These are phyloP conservation scores for Perccottus glenii DNA, from an alignment of 2,113 vertebrate species.

Conservation along the genomic window DNA sequence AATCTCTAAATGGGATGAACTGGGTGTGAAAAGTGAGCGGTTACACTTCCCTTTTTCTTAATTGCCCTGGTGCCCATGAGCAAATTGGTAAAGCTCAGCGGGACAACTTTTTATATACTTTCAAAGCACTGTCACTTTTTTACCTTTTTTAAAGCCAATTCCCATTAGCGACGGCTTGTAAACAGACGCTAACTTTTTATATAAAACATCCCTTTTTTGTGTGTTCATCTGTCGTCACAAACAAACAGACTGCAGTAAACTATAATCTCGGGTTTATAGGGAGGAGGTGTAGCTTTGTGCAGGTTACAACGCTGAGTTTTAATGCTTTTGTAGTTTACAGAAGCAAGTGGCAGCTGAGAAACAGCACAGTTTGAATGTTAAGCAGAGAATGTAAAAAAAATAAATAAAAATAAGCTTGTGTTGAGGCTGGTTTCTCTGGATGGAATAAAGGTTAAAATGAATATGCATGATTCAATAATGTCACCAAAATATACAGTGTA, in stretches of 20 bases:
- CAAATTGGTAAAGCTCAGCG: constrained; percentile 7
- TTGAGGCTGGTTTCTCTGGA: background rate
- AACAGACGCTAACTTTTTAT: constrained; percentile 2
- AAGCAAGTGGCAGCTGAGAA: constrained; percentile 11
- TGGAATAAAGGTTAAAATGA: constrained; percentile 38
- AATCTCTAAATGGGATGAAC: constrained; percentile 28
- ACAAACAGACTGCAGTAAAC: constrained; percentile 6
- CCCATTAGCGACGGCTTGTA: constrained; percentile 7
- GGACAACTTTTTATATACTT: constrained; percentile 15
- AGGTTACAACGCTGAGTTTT: constrained; percentile 2
- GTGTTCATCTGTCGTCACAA: constrained; percentile 3
- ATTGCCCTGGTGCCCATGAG: constrained; percentile 34
- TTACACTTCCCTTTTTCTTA: background rate
- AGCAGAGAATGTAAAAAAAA: constrained; percentile 7
- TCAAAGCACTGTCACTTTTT: constrained; percentile 11
- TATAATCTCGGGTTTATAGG: constrained; percentile 2
- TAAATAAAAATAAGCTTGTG: constrained; percentile 3
- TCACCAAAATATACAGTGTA: background rate
- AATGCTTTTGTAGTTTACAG: background rate
- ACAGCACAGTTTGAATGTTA: constrained; percentile 29
- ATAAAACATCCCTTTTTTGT: background rate
- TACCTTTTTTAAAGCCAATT: background rate
- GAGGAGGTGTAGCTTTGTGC: background rate
- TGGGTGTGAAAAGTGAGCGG: constrained; percentile 4
- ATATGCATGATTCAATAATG: constrained; percentile 24